phyloP scores from a whole-genome alignment of 2,113 vertebrate species.

The Rattus rattus region DNA sequence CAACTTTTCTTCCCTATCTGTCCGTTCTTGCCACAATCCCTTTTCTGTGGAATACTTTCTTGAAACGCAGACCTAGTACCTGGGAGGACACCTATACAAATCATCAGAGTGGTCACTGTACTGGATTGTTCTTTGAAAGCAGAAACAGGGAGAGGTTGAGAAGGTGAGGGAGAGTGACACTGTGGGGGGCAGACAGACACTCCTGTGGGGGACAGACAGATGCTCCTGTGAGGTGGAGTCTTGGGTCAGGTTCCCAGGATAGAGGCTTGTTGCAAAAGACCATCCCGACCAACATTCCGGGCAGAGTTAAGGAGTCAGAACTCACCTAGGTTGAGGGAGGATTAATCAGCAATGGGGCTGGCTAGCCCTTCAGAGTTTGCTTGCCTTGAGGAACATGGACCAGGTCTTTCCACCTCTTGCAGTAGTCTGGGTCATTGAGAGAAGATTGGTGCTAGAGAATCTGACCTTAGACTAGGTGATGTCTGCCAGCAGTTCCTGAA shows the following conservation, averaged over 20 bases:
- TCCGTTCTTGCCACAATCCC: not conserved
- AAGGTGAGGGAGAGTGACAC: not conserved
- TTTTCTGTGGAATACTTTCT: slow-evolving; percentile 19
- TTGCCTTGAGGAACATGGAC: not conserved
- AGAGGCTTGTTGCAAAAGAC: not conserved
- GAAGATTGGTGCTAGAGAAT: not conserved
- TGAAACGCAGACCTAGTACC: not conserved
- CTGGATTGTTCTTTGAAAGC: not conserved
- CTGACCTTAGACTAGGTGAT: not conserved
- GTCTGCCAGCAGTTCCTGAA: not conserved
- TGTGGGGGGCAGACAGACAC: not conserved
- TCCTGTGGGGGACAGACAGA: too few species aligned
- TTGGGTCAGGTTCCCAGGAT: not conserved
- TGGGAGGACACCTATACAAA: not conserved
- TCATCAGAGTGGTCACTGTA: not conserved
- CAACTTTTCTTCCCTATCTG: not conserved
- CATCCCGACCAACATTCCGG: too few species aligned
- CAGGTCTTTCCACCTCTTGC: not conserved
- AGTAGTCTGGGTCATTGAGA: not conserved
- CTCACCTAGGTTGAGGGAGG: not conserved
- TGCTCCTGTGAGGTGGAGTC: not conserved
- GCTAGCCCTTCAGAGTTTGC: not conserved
- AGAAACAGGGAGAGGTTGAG: not conserved
- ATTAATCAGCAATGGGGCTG: not conserved
- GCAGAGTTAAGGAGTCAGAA: not conserved